Percentiles rank a stretch among this genome's conserved stretches.
Evolutionary conservation across 2,797 vertebrate species (phyloP).

Genomic region (Chromis chromis): DNA sequence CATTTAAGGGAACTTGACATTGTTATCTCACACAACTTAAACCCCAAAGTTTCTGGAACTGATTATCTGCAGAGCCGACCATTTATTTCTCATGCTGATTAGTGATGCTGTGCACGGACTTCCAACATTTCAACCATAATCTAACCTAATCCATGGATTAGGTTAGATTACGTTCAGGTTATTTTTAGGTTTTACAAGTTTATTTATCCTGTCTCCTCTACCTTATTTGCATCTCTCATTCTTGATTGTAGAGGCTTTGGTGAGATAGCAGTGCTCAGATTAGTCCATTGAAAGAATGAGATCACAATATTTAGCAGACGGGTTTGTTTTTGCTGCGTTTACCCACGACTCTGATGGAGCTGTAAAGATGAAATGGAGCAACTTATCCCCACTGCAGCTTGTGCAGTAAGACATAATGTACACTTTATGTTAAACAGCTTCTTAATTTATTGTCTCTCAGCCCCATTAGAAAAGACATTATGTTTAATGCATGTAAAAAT

Average conservation of each 20-base stretch:
- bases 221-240: not conserved
- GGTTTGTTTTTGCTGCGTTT: not conserved
- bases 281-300: conserved; percentile 17
- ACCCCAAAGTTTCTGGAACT: conserved; percentile 38
- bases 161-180: not conserved
- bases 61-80: conserved; percentile 21
- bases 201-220: conserved; percentile 6
- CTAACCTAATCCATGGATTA: conserved; percentile 20
- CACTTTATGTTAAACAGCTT: not conserved
- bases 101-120: not conserved
- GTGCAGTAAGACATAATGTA: conserved; percentile 4
- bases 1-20: conserved; percentile 73
- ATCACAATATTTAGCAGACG: not conserved
- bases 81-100: conserved; percentile 30
- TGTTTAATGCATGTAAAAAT: not conserved
- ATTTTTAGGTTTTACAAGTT: conserved; percentile 2
- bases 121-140: not conserved
- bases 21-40: conserved; percentile 65
- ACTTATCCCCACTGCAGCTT: not conserved
- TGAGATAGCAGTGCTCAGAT: conserved; percentile 34
- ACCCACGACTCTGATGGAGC: not conserved
- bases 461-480: not conserved
- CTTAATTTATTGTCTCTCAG: conserved; percentile 1
- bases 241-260: conserved; percentile 15
- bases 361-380: conserved; percentile 9